Base-by-base conservation (phyloP, 2,113 vertebrate genomes). In the Grus americana region DNA sequence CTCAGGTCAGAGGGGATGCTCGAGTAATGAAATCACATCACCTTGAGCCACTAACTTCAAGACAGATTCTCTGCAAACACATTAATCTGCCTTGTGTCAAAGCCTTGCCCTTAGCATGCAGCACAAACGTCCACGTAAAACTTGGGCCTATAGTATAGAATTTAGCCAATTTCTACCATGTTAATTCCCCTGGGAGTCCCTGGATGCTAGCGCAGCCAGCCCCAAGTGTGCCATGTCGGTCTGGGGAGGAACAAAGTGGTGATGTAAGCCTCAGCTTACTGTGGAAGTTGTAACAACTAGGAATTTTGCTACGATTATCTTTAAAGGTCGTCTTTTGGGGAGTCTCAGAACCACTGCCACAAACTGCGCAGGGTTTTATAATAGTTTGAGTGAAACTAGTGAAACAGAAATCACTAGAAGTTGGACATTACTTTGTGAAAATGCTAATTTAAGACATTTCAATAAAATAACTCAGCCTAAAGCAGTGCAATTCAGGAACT, bases 181-280 rank as follows among this genome's bases (percentile, higher is more conserved):
- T 29, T 34, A 50, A 22, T 23, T 38, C 40, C 27, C 42, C 5
- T 36, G 19, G 49, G 47, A n/a, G n/a, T 5, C n/a, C n/a, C 63
- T 3, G 38, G 18, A 24, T 20, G 80, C 47, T 32, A 62, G 4
- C 1, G 2, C 62, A 6, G 36, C 9, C 42, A 68, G 55, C 68
- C 44, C 68, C 36, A 22, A 46, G 10, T 0, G 10, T 13, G n/a
- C 47, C 17, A 0, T 10, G 9, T 36, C 55, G 12, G 36, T 19
- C 40, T 42, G 49, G 29, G 54, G 30, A 68, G 36, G 47, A 38
- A 27, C 19, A 10, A 27, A 34, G 62, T 1, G 17, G 14, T 10
- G 61, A 23, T 5, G 11, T 4, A 20, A 80, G 34, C 29, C 38
- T 46, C 75, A 42, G 70, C 42, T 75, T 30, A 10, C 68, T 24